Conservation (phyloP, 2,797 vertebrate species). For the Natrix natrix region DNA sequence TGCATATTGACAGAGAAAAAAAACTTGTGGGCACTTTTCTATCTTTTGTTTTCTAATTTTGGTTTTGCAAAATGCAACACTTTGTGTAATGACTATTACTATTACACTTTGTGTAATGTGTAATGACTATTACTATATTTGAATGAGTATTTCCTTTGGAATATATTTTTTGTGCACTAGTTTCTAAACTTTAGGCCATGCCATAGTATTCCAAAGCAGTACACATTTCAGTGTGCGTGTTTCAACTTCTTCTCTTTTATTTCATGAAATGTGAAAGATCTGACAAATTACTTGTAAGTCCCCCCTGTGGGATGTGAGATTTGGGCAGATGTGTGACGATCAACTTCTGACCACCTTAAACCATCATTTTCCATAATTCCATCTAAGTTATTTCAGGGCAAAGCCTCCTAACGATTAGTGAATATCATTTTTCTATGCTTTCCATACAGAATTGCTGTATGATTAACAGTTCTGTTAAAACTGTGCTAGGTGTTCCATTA, state of each 20-base stretch:
- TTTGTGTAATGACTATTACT: background rate
- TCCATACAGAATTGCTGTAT: background rate
- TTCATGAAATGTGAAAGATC: background rate
- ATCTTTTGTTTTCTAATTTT: background rate
- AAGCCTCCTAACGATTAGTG: background rate
- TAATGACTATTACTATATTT: background rate
- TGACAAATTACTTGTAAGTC: background rate
- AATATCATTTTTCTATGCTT: background rate
- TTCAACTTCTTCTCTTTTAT: background rate
- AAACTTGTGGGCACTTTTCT: background rate
- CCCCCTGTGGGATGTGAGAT: background rate
- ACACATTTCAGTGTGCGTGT: background rate
- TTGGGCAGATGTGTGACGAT: background rate
- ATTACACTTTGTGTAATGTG: background rate
- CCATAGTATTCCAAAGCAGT: background rate
- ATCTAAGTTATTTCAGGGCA: background rate
- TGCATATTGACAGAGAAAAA: background rate
- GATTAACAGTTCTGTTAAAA: background rate
- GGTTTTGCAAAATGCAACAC: background rate
- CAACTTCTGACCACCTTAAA: background rate
- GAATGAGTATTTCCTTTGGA: background rate
- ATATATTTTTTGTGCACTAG: background rate
- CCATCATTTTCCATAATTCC: background rate
- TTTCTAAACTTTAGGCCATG: background rate
- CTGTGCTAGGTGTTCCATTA: background rate